Evolutionary conservation across 2,113 vertebrate genomes (phyloP).

Genomic region (Alethe castanea): DNA sequence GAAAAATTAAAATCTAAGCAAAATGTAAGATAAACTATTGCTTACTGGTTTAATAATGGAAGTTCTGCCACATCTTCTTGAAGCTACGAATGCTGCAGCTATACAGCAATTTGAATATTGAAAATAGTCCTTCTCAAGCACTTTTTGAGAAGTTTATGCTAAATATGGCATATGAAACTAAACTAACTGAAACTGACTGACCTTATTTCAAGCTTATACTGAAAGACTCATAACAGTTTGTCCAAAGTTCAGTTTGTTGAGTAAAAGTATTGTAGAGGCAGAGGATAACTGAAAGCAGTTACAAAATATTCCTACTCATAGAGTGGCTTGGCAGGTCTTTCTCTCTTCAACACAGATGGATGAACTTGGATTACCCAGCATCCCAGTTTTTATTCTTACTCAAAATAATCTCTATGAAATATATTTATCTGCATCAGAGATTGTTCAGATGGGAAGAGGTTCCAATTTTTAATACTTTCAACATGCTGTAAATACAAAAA

Average conservation of each 20-base stretch:
- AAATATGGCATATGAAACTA: background rate
- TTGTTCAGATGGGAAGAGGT: background rate
- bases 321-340: background rate
- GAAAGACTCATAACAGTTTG: background rate
- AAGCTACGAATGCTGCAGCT: background rate
- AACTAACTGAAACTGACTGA: background rate
- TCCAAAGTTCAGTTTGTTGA: background rate
- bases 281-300: background rate
- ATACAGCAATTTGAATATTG: background rate
- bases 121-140: background rate
- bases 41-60: background rate
- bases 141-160: background rate
- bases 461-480: background rate
- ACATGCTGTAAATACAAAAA: background rate
- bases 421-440: background rate
- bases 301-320: background rate
- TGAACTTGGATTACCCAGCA: background rate
- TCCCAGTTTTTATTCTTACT: background rate
- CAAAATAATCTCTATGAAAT: background rate
- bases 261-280: background rate
- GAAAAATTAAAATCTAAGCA: conserved; percentile 13
- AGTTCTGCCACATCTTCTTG: background rate
- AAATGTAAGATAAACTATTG: background rate
- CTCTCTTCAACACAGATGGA: background rate
- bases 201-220: background rate